Percentiles rank a stretch among this genome's conserved stretches.
Conservation (phyloP, 2,888 invertebrate genomes). For the Thyatira batis region DNA sequence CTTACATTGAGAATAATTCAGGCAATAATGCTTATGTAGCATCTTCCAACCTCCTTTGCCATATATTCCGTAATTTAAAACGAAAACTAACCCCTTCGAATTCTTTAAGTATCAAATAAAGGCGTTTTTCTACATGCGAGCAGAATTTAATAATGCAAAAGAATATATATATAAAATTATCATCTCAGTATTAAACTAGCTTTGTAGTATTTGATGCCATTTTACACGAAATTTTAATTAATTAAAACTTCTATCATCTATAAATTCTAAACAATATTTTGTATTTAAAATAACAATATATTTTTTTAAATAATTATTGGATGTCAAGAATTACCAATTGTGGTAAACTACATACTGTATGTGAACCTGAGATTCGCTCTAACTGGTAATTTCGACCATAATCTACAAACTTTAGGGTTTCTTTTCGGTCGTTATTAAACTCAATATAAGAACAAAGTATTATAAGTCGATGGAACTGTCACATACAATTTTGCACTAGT, state of each 20-base stretch:
- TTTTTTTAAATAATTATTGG: slow-evolving; percentile 46
- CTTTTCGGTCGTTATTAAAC: too few relatives aligned
- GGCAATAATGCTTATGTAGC: not conserved
- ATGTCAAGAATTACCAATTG: slow-evolving; percentile 36
- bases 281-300: slow-evolving; percentile 38
- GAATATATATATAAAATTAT: slow-evolving; percentile 36
- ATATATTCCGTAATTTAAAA: not conserved
- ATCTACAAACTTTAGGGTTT: too few relatives aligned
- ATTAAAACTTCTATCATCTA: slow-evolving; percentile 29
- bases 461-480: not conserved
- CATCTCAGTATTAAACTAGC: slow-evolving; percentile 73
- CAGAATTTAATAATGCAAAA: slow-evolving; percentile 14
- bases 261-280: slow-evolving; percentile 33
- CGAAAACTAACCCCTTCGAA: not conserved
- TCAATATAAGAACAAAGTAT: not conserved
- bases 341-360: slow-evolving; percentile 19
- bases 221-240: slow-evolving; percentile 49
- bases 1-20: slow-evolving; percentile 1
- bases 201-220: slow-evolving; percentile 72
- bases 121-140: slow-evolving; percentile 27
- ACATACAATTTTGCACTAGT: not conserved
- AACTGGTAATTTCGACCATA: not conserved
- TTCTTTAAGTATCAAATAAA: too few relatives aligned
- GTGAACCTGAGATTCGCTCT: not conserved
- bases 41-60: not conserved